Evolutionary conservation across 2,113 vertebrate genomes (phyloP).

Genomic region (Protobothrops mucrosquamatus): DNA sequence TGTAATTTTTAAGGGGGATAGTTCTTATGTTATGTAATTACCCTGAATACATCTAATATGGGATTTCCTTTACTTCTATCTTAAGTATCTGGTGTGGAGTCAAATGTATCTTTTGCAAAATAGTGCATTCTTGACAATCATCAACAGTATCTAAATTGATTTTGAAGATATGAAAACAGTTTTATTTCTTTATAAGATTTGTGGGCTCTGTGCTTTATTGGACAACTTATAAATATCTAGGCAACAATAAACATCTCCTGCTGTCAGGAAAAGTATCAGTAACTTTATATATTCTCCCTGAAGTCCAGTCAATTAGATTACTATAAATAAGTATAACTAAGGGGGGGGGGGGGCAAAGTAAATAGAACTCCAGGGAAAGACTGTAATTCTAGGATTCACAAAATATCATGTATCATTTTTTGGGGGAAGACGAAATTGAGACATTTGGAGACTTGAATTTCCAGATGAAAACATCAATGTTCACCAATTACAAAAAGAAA

Average conservation of each 20-base stretch:
- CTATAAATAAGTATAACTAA: neutral
- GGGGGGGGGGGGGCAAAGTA: accelerated
- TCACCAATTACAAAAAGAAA: neutral
- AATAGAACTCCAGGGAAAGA: neutral
- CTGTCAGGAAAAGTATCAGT: neutral
- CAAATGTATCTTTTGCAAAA: neutral
- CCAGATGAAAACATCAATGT: neutral
- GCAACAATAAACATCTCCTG: neutral
- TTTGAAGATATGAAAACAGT: neutral
- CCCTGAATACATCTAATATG: neutral
- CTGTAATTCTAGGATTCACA: neutral
- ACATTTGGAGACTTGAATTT: neutral
- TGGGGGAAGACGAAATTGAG: neutral
- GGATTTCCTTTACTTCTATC: neutral
- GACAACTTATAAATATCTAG: neutral
- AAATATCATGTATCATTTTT: neutral
- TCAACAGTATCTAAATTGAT: neutral
- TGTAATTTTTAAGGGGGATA: neutral
- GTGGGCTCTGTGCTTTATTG: neutral
- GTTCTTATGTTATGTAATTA: neutral
- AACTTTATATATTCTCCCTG: neutral
- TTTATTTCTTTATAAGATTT: neutral
- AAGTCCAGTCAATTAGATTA: neutral
- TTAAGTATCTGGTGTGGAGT: neutral
- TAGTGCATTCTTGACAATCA: neutral